Evolutionary conservation across 1,140 invertebrate species (phyloP), one percentile per base, ranked within the genome.

Genomic region (Melitaea cinxia): DNA sequence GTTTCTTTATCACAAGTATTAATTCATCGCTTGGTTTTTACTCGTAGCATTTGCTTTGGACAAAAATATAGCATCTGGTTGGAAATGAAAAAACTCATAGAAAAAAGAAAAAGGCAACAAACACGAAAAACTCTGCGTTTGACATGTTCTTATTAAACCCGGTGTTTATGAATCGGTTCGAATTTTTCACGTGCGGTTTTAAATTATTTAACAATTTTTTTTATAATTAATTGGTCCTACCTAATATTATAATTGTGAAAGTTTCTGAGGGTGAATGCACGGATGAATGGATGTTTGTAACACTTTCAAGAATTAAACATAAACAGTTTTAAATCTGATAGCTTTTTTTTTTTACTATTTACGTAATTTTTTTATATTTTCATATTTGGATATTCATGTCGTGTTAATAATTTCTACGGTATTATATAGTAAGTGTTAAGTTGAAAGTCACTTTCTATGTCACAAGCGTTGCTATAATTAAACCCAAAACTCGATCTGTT

Each of bases 401-500:
- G n/a, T n/a, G n/a, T n/a, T n/a, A n/a, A n/a, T n/a, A n/a, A n/a
- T n/a, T n/a, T n/a, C n/a, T n/a, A n/a, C n/a, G n/a, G n/a, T n/a
- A n/a, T n/a, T n/a, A n/a, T n/a, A n/a, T n/a, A n/a, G n/a, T n/a
- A n/a, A n/a, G n/a, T n/a, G n/a, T n/a, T n/a, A n/a, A n/a, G n/a
- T n/a, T n/a, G n/a, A n/a, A n/a, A n/a, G n/a, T n/a, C n/a, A n/a
- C n/a, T n/a, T n/a, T n/a, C n/a, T n/a, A n/a, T n/a, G n/a, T n/a
- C n/a, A n/a, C n/a, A n/a, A n/a, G n/a, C n/a, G n/a, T n/a, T n/a
- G n/a, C n/a, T n/a, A n/a, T n/a, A 45, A 45, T 19, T 45, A 12
- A 57, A 65, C 50, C 58, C 54, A 50, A 58, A 65, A 65, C 62
- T 65, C 50, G 54, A 57, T 26, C 54, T n/a, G n/a, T 37, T 64